A percentile compares a stretch with the other conserved stretches of the same genome.
phyloP scores from a whole-genome alignment of 1,140 invertebrate genomes.

The Lucilia sericata region DNA sequence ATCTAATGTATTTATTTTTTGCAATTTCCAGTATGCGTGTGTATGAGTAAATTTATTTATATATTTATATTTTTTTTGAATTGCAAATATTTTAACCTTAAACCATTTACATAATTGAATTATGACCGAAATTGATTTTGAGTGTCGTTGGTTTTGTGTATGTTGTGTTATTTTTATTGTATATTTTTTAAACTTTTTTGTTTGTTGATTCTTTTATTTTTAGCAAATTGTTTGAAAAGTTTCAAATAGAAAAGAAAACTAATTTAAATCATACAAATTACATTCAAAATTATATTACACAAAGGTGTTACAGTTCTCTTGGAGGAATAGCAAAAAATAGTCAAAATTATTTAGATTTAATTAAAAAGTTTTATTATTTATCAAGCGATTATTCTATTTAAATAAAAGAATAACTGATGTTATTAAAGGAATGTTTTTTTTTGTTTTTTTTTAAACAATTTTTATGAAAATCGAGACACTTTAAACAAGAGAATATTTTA shows the following conservation, averaged over 20 bases:
- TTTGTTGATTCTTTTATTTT: not conserved
- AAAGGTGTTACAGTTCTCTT: too few relatives aligned
- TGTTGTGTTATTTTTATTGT: too few relatives aligned
- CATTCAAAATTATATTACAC: not conserved
- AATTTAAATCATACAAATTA: not conserved
- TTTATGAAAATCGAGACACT: too few relatives aligned
- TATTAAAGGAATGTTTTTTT: too few relatives aligned
- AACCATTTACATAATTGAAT: constrained; percentile 40
- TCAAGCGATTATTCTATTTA: too few relatives aligned
- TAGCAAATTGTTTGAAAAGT: constrained; percentile 14
- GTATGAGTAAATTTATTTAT: not conserved
- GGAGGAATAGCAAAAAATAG: too few relatives aligned
- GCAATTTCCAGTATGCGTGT: not conserved
- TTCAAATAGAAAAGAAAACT: not conserved
- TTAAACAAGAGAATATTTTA: too few relatives aligned
- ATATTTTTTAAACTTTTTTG: not conserved
- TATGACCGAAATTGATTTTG: constrained; percentile 44
- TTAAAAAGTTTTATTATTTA: too few relatives aligned
- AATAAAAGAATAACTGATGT: too few relatives aligned
- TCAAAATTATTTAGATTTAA: too few relatives aligned
- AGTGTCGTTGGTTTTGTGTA: not conserved
- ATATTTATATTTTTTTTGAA: constrained; percentile 32
- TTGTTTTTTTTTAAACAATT: too few relatives aligned
- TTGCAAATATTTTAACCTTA: constrained; percentile 38
- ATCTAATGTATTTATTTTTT: not conserved